Conservation (phyloP, 2,797 vertebrate genomes). For the Sebastes iracundus region DNA sequence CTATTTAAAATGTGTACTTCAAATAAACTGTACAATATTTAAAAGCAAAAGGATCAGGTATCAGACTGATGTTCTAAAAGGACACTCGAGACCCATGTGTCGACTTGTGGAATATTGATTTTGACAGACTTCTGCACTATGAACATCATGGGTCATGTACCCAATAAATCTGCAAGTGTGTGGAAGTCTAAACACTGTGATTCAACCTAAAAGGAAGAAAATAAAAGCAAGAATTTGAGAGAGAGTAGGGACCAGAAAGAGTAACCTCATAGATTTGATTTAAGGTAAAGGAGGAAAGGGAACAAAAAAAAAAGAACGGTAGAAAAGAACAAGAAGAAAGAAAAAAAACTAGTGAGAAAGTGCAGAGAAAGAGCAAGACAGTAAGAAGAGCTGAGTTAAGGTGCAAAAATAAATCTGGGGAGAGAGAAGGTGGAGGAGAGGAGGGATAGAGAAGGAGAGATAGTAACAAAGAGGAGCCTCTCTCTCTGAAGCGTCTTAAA, state of each 20-base stretch:
- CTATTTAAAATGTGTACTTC: neutral
- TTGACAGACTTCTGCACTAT: neutral
- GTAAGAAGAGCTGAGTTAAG: constrained; percentile 24
- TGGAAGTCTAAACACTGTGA: neutral
- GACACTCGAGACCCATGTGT: too few species aligned
- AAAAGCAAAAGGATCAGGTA: neutral
- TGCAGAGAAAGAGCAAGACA: constrained; percentile 8
- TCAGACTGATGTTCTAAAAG: neutral
- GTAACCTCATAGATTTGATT: neutral
- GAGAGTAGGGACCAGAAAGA: neutral
- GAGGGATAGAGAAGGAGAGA: constrained; percentile 46
- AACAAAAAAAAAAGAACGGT: neutral
- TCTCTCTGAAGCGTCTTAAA: constrained; percentile 79
- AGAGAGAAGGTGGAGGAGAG: constrained; percentile 1
- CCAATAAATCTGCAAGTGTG: neutral
- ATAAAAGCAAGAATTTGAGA: neutral
- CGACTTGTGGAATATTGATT: neutral
- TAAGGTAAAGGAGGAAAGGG: neutral
- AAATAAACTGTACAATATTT: neutral
- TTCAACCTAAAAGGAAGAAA: neutral
- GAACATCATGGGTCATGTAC: neutral
- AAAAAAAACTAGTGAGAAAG: neutral
- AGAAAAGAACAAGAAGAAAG: neutral
- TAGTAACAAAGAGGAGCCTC: constrained; percentile 53
- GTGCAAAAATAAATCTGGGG: constrained; percentile 23